Conservation (phyloP, 2,797 vertebrate genomes). For the Euphonia xanthogaster region DNA sequence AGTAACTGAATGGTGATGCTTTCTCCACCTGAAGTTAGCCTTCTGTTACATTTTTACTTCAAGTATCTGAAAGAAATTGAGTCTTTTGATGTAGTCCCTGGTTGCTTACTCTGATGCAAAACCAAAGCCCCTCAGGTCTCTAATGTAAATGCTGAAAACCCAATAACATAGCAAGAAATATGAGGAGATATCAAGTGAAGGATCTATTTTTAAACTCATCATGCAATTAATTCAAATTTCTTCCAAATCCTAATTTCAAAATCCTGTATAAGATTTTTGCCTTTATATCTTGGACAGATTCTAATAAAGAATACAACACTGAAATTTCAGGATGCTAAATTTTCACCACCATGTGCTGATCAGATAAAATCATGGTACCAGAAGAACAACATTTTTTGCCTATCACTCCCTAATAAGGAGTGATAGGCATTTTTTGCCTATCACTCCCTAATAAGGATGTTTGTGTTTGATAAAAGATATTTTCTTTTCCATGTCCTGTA, state of each 20-base stretch:
- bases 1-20: background rate
- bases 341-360: background rate
- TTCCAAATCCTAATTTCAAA: background rate
- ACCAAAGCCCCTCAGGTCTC: background rate
- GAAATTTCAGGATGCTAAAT: background rate
- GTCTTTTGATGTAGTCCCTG: background rate
- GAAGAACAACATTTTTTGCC: background rate
- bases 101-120: background rate
- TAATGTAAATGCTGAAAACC: background rate
- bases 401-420: background rate
- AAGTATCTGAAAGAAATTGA: background rate
- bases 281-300: background rate
- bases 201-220: background rate
- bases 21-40: background rate
- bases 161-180: background rate
- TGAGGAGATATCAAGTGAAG: accelerated
- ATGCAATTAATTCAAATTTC: background rate
- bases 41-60: background rate
- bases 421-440: background rate
- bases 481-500: background rate
- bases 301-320: background rate
- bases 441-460: background rate
- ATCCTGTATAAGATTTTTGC: background rate
- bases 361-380: background rate
- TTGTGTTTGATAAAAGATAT: background rate